Conservation (phyloP, 2,113 vertebrate species). For the Cephalopterus ornatus region DNA sequence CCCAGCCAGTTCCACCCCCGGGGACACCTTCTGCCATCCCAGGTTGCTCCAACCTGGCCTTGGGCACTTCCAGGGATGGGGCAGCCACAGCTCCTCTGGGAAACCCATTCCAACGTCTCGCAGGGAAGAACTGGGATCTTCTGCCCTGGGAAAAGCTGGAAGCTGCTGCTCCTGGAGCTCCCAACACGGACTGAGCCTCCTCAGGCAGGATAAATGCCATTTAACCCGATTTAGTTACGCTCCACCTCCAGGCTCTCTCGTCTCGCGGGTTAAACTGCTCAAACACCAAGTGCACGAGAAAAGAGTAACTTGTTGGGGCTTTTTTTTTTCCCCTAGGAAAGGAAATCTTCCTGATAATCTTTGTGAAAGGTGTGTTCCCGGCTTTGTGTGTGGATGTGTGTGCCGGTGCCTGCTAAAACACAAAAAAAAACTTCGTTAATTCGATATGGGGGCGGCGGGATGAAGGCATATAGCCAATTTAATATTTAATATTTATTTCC, state of each 20-base stretch:
- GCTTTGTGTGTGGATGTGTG: rapidly evolving
- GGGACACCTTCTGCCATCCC: neutral
- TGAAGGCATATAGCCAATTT: neutral
- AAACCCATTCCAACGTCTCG: neutral
- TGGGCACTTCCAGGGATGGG: neutral
- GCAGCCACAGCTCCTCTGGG: neutral
- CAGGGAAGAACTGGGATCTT: neutral
- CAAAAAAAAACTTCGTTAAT: neutral
- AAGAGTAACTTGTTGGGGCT: rapidly evolving
- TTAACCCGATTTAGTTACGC: neutral
- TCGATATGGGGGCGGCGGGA: rapidly evolving
- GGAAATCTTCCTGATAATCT: neutral
- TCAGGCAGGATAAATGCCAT: neutral
- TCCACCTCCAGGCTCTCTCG: neutral
- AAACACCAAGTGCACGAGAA: neutral
- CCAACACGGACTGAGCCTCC: rapidly evolving
- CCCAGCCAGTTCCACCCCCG: neutral
- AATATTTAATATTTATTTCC: too few species aligned
- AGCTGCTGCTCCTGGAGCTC: neutral
- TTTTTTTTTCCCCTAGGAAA: neutral
- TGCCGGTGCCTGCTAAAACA: neutral
- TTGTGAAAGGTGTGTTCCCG: too few species aligned
- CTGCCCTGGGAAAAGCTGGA: neutral
- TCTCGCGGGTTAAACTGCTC: neutral
- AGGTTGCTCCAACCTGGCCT: neutral